A percentile compares a stretch with the other conserved stretches of the same genome.
These are phyloP conservation scores for Condylostylus longicornis DNA, from an alignment of 1,140 invertebrate genomes.

Conservation along the genomic window DNA sequence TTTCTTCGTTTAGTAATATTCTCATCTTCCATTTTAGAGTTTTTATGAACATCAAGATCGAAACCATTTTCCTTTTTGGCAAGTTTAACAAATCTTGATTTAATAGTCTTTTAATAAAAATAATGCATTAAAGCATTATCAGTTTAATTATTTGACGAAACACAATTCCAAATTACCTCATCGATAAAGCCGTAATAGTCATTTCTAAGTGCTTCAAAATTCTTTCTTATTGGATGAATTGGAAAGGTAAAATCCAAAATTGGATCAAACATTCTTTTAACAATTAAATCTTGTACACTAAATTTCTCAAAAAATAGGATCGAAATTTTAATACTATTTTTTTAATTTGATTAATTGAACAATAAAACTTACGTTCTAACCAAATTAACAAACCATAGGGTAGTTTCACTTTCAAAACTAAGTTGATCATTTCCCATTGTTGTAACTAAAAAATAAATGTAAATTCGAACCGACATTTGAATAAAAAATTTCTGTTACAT, in stretches of 20 bases:
- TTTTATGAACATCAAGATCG: not conserved
- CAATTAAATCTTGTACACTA: no score
- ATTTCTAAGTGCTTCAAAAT: conserved; percentile 11
- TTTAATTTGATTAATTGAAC: not conserved
- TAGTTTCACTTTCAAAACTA: conserved; percentile 11
- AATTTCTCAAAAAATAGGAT: no score
- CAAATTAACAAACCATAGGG: conserved; percentile 17
- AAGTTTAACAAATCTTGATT: conserved; percentile 9
- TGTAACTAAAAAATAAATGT: conserved; percentile 14
- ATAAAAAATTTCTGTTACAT: no score
- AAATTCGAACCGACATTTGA: no score
- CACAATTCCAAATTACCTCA: conserved; percentile 14
- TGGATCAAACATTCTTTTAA: conserved; percentile 13
- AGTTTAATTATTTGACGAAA: conserved; percentile 20
- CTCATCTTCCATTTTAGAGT: conserved; percentile 4
- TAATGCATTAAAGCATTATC: conserved; percentile 7
- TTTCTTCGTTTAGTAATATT: conserved; percentile 13
- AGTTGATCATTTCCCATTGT: conserved; percentile 23
- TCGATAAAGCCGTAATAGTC: conserved; percentile 13
- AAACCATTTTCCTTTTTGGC: not conserved
- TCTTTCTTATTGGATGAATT: conserved; percentile 16
- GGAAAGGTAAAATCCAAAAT: conserved; percentile 28
- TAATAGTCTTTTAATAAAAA: conserved; percentile 5
- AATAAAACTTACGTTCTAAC: conserved; percentile 10
- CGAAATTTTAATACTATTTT: not conserved